Evolutionary conservation across 1,140 invertebrate genomes (phyloP).

Genomic region (Mylabris phalerata): DNA sequence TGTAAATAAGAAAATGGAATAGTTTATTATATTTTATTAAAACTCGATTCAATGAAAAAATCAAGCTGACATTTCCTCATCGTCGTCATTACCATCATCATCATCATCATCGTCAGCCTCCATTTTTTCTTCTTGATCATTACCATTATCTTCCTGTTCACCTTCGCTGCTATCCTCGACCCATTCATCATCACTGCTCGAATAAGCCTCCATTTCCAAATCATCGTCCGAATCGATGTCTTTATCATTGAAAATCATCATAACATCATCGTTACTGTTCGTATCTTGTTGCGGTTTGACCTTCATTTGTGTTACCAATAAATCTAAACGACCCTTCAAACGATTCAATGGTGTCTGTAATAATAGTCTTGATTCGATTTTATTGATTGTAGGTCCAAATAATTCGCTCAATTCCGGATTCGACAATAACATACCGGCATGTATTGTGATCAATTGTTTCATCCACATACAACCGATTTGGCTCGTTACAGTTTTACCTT

Average conservation of each 20-base stretch:
- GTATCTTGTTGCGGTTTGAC: constrained; percentile 36
- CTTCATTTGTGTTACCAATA: constrained; percentile 50
- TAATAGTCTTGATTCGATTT: constrained; percentile 52
- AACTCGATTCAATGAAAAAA: not conserved
- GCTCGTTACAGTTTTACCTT: constrained; percentile 54
- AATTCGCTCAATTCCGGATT: constrained; percentile 49
- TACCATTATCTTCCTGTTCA: not conserved
- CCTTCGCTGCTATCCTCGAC: constrained; percentile 29
- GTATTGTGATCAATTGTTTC: constrained; percentile 49
- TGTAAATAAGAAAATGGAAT: too few species aligned
- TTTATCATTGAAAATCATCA: constrained; percentile 53
- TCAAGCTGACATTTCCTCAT: constrained; percentile 17
- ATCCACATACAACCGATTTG: constrained; percentile 56
- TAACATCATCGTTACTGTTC: constrained; percentile 43
- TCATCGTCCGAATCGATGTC: constrained; percentile 35
- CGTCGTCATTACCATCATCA: not conserved
- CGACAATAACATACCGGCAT: constrained; percentile 55
- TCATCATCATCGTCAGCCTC: constrained; percentile 8
- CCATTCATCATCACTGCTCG: constrained; percentile 41
- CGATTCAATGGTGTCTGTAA: constrained; percentile 49
- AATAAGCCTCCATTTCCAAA: constrained; percentile 14
- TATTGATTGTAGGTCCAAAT: constrained; percentile 51
- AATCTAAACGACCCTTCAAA: constrained; percentile 52
- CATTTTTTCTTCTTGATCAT: constrained; percentile 12
- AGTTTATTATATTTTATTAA: too few species aligned